Evolutionary conservation across 2,888 invertebrate genomes (phyloP), one percentile per base, ranked within the genome.

Genomic region (Liodrosophila aerea): DNA sequence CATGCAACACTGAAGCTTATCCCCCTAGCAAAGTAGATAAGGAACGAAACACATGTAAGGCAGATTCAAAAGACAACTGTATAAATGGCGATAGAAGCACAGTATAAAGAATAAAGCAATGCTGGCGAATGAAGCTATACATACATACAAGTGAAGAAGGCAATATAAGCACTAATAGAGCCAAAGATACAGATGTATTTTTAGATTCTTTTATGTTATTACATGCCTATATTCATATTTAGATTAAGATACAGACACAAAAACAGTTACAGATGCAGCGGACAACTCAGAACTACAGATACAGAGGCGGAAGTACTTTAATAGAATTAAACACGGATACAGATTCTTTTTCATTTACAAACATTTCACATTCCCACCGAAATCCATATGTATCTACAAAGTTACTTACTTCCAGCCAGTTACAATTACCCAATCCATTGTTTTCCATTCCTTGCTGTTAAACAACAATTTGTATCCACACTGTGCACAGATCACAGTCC

Each of bases 1-100:
- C 65, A 54, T 60, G 62, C 66, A 54, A 63, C 62, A 54, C 54
- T 40, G 45, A 52, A 57, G 64, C 70, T 60, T 41, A 63, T 63
- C 45, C 46, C 60, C 47, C 13, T 33, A 30, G 61, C 27, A 59
- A 64, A 65, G 65, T 61, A 58, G 83, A 76, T 76, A 71, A 63
- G 61, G 60, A 39, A 58, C 13, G 59, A 60, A 69, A 64, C 64
- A 69, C 69, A 64, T 66, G 70, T 64, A 74, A 56, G 61, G 43
- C 69, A 53, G 64, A 70, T 45, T 51, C 59, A 60, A 53, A 40
- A 47, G 62, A 65, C 71, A 69, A 71, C 66, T 69, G 71, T 62
- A 57, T 57, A 70, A 65, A 61, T 47, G 51, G 40, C 52, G 41
- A 22, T 4, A 7, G 1, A 45, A 11, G 18, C 12, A 29, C 5